A percentile compares a stretch with the other conserved stretches of the same genome.
Conservation (phyloP, 2,113 vertebrate species). For the Mirounga angustirostris region DNA sequence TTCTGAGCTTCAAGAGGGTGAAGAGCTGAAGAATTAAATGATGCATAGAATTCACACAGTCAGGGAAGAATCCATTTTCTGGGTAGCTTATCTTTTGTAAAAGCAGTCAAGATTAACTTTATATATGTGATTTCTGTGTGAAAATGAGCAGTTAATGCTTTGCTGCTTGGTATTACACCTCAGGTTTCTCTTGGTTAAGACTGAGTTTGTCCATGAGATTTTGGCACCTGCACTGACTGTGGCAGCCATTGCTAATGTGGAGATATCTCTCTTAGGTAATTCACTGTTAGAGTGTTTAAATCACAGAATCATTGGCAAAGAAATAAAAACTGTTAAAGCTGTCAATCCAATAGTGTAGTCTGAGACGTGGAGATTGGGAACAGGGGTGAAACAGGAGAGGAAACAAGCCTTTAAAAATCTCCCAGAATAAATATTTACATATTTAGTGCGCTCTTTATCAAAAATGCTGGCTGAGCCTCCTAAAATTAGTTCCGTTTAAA, state of each 20-base stretch:
- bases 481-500: constrained; percentile 37
- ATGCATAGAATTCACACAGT: not conserved
- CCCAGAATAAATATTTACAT: constrained; percentile 1
- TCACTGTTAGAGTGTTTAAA: constrained; percentile 37
- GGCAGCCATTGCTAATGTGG: not conserved
- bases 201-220: not conserved
- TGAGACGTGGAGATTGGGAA: not conserved
- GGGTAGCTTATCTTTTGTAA: constrained; percentile 7
- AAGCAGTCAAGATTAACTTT: not conserved
- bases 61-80: constrained; percentile 14
- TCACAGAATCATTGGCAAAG: constrained; percentile 27
- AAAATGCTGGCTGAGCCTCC: not conserved
- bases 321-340: constrained; percentile 28
- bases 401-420: not conserved
- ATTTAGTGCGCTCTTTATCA: constrained; percentile 39
- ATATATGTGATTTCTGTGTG: not conserved
- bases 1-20: not conserved
- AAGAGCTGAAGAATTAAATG: constrained; percentile 49
- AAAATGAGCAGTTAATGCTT: not conserved
- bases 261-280: not conserved
- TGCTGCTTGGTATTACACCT: not conserved
- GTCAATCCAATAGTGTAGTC: not conserved
- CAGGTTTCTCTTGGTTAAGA: not conserved
- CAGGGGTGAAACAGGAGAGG: not conserved
- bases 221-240: not conserved